A percentile compares a stretch with the other conserved stretches of the same genome.
Evolutionary conservation across 2,113 vertebrate genomes (phyloP).

Genomic region (Alethe diademata): DNA sequence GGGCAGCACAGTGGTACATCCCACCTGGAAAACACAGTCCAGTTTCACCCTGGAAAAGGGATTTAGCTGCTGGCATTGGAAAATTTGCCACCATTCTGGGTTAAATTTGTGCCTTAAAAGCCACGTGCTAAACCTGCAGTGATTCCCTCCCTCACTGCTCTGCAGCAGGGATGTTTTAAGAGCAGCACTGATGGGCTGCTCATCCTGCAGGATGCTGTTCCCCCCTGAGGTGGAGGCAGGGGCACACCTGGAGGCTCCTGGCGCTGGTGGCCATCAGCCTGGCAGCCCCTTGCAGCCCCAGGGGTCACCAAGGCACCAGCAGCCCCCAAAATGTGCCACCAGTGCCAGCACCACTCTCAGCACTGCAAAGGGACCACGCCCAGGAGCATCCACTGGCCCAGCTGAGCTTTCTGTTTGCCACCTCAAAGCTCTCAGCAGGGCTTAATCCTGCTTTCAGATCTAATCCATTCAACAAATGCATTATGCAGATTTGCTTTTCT

Average conservation of each 20-base stretch:
- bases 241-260: background rate
- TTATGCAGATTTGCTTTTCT: background rate
- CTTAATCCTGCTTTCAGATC: slow-evolving; percentile 31
- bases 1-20: background rate
- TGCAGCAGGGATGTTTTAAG: background rate
- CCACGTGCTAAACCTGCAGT: background rate
- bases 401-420: background rate
- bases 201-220: background rate
- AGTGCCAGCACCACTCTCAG: background rate
- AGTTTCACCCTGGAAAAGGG: background rate
- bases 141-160: background rate
- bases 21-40: background rate
- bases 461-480: slow-evolving; percentile 19
- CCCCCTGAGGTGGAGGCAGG: background rate
- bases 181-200: background rate
- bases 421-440: background rate
- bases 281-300: background rate
- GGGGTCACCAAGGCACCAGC: background rate
- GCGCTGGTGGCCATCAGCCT: background rate
- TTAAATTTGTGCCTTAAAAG: background rate
- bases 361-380: accelerated
- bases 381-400: background rate
- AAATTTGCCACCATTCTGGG: background rate
- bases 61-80: background rate
- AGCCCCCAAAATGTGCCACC: background rate